Evolutionary conservation across 2,888 invertebrate species (phyloP).

Genomic region (Orthonevra nobilis): DNA sequence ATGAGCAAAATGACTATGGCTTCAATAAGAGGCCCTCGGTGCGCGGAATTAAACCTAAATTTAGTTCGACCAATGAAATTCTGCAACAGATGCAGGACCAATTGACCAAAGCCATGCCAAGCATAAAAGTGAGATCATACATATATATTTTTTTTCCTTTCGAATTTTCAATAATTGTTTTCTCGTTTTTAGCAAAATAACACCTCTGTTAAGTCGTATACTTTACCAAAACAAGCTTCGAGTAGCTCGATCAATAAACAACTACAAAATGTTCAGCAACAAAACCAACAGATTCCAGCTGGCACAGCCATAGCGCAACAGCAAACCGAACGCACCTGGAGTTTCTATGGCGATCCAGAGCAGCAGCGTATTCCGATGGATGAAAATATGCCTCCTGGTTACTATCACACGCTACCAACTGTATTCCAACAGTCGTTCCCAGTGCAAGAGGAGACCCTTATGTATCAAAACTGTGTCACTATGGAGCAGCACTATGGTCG

Average conservation of each 20-base stretch:
- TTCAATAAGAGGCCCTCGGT: conserved; percentile 94
- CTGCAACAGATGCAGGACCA: conserved; percentile 90
- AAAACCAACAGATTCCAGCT: conserved; percentile 75
- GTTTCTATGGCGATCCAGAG: conserved; percentile 77
- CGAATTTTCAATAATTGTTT: too few relatives aligned
- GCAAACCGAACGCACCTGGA: conserved; percentile 79
- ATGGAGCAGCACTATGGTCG: conserved; percentile 77
- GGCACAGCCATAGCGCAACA: conserved; percentile 77
- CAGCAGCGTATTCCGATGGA: conserved; percentile 77
- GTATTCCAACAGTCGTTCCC: conserved; percentile 79
- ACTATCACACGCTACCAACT: conserved; percentile 79
- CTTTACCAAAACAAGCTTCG: conserved; percentile 77
- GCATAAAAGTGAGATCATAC: conserved; percentile 73
- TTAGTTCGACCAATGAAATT: conserved; percentile 90
- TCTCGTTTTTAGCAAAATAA: conserved; percentile 48
- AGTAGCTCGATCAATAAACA: conserved; percentile 74
- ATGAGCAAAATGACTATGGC: conserved; percentile 93
- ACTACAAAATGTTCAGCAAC: conserved; percentile 75
- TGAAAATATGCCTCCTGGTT: conserved; percentile 75
- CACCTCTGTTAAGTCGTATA: conserved; percentile 76
- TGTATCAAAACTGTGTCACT: conserved; percentile 79
- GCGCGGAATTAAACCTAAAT: conserved; percentile 92
- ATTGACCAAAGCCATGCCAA: conserved; percentile 79
- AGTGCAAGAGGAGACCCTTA: conserved; percentile 77
- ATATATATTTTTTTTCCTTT: too few relatives aligned